Evolutionary conservation across 2,797 vertebrate genomes (phyloP).

Genomic region (Luscinia luscinia): DNA sequence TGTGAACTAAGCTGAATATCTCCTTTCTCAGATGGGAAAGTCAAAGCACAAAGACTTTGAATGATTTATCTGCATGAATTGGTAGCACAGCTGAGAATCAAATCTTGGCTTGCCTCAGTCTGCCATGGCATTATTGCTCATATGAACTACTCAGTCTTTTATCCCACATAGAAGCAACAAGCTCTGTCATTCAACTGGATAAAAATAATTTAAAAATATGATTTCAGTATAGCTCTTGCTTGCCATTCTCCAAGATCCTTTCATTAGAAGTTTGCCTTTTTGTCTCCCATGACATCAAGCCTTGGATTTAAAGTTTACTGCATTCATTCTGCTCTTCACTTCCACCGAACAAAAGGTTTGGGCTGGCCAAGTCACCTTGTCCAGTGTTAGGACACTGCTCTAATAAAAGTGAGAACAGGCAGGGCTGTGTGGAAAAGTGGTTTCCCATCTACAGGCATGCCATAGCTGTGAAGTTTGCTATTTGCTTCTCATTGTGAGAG

Average conservation of each 20-base stretch:
- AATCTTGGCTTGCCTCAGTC: slow-evolving; percentile 33
- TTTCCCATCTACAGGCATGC: neutral
- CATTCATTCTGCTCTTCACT: neutral
- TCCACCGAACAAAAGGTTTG: neutral
- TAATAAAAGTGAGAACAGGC: neutral
- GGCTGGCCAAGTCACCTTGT: neutral
- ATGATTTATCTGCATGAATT: slow-evolving; percentile 63
- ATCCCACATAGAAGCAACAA: neutral
- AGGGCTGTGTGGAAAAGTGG: neutral
- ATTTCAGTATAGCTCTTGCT: slow-evolving; percentile 4
- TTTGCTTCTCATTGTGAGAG: neutral
- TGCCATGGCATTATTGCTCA: slow-evolving; percentile 27
- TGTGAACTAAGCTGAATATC: slow-evolving; percentile 55
- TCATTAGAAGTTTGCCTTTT: slow-evolving; percentile 11
- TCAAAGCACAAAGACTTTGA: slow-evolving; percentile 49
- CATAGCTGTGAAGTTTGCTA: neutral
- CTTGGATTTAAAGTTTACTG: neutral
- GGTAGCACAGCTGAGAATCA: slow-evolving; percentile 40
- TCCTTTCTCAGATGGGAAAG: slow-evolving; percentile 51
- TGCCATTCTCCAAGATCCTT: neutral
- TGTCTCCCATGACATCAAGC: neutral
- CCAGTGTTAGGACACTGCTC: neutral
- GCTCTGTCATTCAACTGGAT: slow-evolving; percentile 36
- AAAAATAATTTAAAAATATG: slow-evolving; percentile 28
- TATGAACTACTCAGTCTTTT: slow-evolving; percentile 44